These are phyloP conservation scores for Rhinoptilus africanus DNA, from an alignment of 2,113 vertebrate genomes.

Conservation along the genomic window DNA sequence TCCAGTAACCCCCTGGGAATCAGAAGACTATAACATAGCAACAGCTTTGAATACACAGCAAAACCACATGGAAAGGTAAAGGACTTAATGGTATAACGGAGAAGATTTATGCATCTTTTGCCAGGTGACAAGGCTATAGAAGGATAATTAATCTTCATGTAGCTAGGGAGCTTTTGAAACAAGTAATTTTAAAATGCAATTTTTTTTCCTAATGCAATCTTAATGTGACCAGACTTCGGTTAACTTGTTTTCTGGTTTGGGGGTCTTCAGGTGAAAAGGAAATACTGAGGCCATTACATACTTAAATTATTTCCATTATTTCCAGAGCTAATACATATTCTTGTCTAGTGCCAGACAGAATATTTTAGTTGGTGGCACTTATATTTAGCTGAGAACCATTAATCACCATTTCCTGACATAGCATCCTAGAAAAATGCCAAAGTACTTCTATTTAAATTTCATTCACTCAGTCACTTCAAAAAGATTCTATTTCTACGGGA, in stretches of 20 bases:
- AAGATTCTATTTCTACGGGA: neutral
- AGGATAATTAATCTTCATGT: neutral
- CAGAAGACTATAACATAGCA: neutral
- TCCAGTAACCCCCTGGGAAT: neutral
- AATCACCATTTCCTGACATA: conserved; percentile 53
- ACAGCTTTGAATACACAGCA: neutral
- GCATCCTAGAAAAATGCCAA: conserved; percentile 49
- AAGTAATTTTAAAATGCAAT: neutral
- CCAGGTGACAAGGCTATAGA: neutral
- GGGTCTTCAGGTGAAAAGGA: neutral
- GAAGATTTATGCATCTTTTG: neutral
- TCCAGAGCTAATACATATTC: neutral
- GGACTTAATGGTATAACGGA: neutral
- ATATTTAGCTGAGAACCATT: conserved; percentile 56
- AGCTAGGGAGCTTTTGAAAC: neutral
- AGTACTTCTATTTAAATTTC: conserved; percentile 56
- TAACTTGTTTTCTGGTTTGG: neutral
- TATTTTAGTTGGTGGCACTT: neutral
- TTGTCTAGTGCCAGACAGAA: conserved; percentile 12
- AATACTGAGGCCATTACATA: neutral
- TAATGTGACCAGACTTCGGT: neutral
- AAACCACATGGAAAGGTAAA: neutral
- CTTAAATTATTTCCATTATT: neutral
- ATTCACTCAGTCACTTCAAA: conserved; percentile 25
- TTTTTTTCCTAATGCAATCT: neutral